Conservation (phyloP, 2,797 vertebrate genomes). For the Mallotus villosus region DNA sequence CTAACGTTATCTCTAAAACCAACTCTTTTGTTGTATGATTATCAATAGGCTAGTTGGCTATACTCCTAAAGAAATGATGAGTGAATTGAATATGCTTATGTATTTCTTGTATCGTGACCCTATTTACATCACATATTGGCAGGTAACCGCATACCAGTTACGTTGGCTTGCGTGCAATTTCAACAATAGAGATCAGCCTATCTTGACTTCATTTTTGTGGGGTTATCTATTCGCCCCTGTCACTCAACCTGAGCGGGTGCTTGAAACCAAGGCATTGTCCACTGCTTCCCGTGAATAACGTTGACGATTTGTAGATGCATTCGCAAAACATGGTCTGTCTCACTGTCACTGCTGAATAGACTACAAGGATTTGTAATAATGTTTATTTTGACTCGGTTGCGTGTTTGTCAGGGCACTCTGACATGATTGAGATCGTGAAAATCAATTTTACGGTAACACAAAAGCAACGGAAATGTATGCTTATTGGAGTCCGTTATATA, state of each 20-base stretch:
- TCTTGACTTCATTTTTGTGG: not conserved
- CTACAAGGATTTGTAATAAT: too few relatives aligned
- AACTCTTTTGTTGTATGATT: constrained; percentile 3
- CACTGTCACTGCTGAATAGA: too few relatives aligned
- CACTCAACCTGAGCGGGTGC: not conserved
- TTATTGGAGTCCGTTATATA: too few relatives aligned
- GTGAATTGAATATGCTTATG: not conserved
- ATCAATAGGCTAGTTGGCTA: not conserved
- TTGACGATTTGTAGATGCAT: not conserved
- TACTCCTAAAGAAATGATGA: not conserved
- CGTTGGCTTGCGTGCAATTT: not conserved
- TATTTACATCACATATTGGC: not conserved
- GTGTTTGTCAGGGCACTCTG: too few relatives aligned
- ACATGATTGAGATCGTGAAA: too few relatives aligned
- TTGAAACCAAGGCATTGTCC: not conserved
- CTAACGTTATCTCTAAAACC: not conserved
- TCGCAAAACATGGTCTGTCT: too few relatives aligned
- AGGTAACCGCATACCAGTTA: not conserved
- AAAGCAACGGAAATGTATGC: too few relatives aligned
- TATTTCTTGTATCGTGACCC: not conserved
- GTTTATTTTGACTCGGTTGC: too few relatives aligned
- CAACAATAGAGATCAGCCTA: not conserved
- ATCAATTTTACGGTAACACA: too few relatives aligned
- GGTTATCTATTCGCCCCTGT: not conserved
- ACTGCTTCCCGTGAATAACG: not conserved